phyloP scores from a whole-genome alignment of 2,797 vertebrate species.

The Meda fulgida region DNA sequence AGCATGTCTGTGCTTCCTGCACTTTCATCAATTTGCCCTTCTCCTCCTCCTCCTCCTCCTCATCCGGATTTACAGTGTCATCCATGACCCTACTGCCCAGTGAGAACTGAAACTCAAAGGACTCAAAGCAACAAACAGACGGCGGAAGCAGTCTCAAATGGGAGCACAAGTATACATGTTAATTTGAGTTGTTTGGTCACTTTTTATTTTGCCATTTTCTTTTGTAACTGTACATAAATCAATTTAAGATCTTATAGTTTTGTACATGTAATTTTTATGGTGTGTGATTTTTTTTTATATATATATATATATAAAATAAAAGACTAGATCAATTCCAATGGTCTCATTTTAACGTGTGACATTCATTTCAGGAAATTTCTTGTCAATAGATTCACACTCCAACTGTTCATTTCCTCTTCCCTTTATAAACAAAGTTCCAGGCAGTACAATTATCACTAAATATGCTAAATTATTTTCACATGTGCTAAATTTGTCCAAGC shows the following conservation, averaged over 20 bases:
- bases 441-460: not conserved
- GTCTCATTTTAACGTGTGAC: not conserved
- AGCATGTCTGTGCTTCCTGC: slow-evolving; percentile 41
- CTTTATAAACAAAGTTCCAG: not conserved
- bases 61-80: slow-evolving; percentile 18
- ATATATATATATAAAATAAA: slow-evolving; percentile 64
- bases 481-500: not conserved
- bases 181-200: slow-evolving; percentile 56
- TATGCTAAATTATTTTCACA: not conserved
- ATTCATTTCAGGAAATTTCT: not conserved
- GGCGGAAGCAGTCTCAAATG: not conserved
- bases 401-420: not conserved
- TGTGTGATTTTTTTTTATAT: slow-evolving; percentile 79
- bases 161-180: slow-evolving; percentile 41
- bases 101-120: slow-evolving; percentile 42
- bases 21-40: slow-evolving; percentile 31
- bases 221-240: slow-evolving; percentile 85
- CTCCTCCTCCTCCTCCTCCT: slow-evolving; percentile 10
- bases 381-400: not conserved
- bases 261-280: slow-evolving; percentile 89
- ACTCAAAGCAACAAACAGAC: slow-evolving; percentile 29
- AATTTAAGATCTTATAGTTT: slow-evolving; percentile 88
- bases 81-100: not conserved
- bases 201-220: slow-evolving; percentile 77
- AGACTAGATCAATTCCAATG: slow-evolving; percentile 27